Evolutionary conservation across 2,888 invertebrate species (phyloP).

Genomic region (Troides oblongomaculatus): DNA sequence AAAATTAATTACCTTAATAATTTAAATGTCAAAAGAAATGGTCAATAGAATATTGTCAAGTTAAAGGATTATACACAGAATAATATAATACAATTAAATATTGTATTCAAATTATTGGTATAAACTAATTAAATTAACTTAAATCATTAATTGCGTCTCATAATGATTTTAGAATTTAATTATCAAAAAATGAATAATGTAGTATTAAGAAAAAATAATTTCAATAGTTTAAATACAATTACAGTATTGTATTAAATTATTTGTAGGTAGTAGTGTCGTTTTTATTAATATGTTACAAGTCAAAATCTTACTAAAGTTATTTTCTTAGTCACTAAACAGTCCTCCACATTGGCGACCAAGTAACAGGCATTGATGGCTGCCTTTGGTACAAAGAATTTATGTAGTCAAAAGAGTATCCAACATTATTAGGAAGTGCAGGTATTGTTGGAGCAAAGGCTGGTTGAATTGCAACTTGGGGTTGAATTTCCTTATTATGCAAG

Average conservation of each 20-base stretch:
- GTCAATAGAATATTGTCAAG: no score
- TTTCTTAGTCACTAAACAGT: not conserved
- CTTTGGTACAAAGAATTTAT: constrained; percentile 44
- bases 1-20: no score
- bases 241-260: not conserved
- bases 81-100: constrained; percentile 36
- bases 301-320: not conserved
- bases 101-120: constrained; percentile 32
- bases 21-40: no score
- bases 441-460: constrained; percentile 47
- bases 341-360: constrained; percentile 50
- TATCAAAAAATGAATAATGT: not conserved
- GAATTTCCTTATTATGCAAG: constrained; percentile 45
- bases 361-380: constrained; percentile 37
- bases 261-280: not conserved
- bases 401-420: constrained; percentile 53
- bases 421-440: constrained; percentile 45
- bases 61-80: not conserved
- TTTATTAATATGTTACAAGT: not conserved
- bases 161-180: not conserved
- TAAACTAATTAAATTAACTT: not conserved
- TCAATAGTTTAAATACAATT: constrained; percentile 1
- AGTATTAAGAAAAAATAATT: not conserved
- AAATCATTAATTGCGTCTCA: not conserved
- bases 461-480: constrained; percentile 42